phyloP scores from a whole-genome alignment of 2,888 invertebrate genomes.

The Ptychoptera contaminata region DNA sequence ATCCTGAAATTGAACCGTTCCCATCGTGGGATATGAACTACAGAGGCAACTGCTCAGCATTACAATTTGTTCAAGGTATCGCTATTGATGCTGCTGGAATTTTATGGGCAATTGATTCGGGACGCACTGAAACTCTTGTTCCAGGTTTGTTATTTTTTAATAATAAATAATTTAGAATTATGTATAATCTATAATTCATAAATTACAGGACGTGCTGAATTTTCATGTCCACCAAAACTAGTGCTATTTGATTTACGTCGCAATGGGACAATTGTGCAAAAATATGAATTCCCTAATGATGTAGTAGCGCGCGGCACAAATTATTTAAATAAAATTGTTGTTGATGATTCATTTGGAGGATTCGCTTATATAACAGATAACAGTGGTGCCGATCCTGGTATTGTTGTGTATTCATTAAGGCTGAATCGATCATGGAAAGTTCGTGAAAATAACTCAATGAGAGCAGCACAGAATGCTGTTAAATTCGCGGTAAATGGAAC shows the following conservation, averaged over 20 bases:
- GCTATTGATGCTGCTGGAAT: conserved; percentile 54
- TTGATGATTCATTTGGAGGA: conserved; percentile 49
- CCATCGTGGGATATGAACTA: conserved; percentile 56
- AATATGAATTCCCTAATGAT: conserved; percentile 44
- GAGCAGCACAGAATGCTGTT: conserved; percentile 39
- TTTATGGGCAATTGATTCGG: conserved; percentile 55
- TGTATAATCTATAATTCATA: background rate
- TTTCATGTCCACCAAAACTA: conserved; percentile 49
- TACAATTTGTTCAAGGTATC: conserved; percentile 60
- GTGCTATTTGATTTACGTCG: conserved; percentile 49
- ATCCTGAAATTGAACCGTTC: conserved; percentile 46
- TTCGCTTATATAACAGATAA: conserved; percentile 61
- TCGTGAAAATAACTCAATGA: conserved; percentile 46
- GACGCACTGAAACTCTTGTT: conserved; percentile 44
- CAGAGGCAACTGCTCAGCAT: conserved; percentile 46
- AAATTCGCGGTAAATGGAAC: conserved; percentile 44
- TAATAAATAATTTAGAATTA: background rate
- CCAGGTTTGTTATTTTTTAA: conserved; percentile 15
- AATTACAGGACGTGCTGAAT: conserved; percentile 23
- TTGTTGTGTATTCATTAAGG: conserved; percentile 50
- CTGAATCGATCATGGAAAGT: conserved; percentile 55
- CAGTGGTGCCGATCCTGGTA: conserved; percentile 48
- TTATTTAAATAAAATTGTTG: conserved; percentile 54
- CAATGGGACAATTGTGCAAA: conserved; percentile 37
- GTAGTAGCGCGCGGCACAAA: conserved; percentile 41